A percentile compares a stretch with the other conserved stretches of the same genome.
These are phyloP conservation scores for Amphipoea lucens DNA, from an alignment of 2,888 invertebrate genomes.

Conservation along the genomic window DNA sequence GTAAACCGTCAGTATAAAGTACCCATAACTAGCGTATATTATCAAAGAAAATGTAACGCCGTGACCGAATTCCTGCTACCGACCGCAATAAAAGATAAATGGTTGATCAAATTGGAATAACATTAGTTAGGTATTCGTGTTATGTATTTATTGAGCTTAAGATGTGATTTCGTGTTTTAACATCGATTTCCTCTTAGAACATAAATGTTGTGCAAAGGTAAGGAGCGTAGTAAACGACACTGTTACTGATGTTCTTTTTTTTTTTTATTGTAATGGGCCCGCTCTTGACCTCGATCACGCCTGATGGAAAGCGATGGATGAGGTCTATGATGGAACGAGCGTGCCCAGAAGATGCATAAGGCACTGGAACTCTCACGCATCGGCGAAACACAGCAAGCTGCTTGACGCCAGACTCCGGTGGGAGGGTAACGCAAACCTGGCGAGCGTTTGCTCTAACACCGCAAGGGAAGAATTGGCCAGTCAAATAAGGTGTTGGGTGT, in stretches of 20 bases:
- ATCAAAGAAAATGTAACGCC: conserved; percentile 54
- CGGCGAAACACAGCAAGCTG: no score
- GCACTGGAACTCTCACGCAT: no score
- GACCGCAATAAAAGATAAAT: conserved; percentile 61
- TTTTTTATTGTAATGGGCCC: no score
- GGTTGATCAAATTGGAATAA: conserved; percentile 63
- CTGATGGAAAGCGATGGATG: no score
- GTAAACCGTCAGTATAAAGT: conserved; percentile 38
- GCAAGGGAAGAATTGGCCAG: no score
- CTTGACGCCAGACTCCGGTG: no score
- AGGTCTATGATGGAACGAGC: no score
- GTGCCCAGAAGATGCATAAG: no score
- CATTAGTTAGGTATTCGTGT: conserved; percentile 57
- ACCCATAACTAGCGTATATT: conserved; percentile 43
- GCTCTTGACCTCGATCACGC: no score
- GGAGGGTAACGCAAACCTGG: no score
- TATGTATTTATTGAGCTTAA: conserved; percentile 47
- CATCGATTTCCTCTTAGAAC: conserved; percentile 41
- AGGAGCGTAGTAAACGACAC: background rate
- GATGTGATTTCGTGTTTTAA: conserved; percentile 49
- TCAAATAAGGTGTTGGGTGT: no score
- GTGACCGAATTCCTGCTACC: conserved; percentile 61
- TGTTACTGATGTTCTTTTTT: background rate
- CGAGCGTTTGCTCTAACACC: no score
- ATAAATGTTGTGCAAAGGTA: conserved; percentile 21